phyloP scores from a whole-genome alignment of 2,797 vertebrate species.

The Fistularia tabacaria region DNA sequence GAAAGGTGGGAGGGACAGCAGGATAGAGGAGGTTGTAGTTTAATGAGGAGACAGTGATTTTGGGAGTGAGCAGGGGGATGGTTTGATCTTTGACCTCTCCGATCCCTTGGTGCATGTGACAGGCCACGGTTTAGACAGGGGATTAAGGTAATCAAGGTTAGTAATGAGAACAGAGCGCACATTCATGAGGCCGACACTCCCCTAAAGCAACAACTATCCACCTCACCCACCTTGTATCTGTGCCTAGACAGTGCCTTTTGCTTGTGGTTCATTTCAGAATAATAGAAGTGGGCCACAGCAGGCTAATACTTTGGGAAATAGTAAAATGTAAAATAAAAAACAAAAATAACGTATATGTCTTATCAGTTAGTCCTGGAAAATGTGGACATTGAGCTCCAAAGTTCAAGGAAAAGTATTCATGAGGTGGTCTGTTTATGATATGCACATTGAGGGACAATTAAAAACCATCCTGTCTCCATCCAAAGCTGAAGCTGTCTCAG shows the following conservation, averaged over 20 bases:
- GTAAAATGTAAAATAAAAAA: not conserved
- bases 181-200: slow-evolving; percentile 45
- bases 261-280: slow-evolving; percentile 24
- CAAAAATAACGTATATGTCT: too few species aligned
- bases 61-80: slow-evolving; percentile 32
- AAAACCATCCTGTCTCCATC: too few species aligned
- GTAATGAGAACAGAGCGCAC: slow-evolving; percentile 63
- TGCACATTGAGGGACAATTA: too few species aligned
- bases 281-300: slow-evolving; percentile 25
- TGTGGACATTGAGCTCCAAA: too few species aligned
- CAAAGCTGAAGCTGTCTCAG: too few species aligned
- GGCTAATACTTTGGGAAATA: not conserved
- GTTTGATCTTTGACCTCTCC: slow-evolving; percentile 59
- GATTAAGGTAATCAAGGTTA: slow-evolving; percentile 68
- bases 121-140: slow-evolving; percentile 53
- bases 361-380: too few species aligned
- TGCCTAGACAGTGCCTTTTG: slow-evolving; percentile 12
- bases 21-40: slow-evolving; percentile 22
- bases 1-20: slow-evolving; percentile 6
- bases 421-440: too few species aligned
- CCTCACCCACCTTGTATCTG: slow-evolving; percentile 3
- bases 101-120: slow-evolving; percentile 61
- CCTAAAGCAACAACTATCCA: slow-evolving; percentile 40
- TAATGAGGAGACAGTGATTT: slow-evolving; percentile 61
- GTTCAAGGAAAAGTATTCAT: too few species aligned